A percentile compares a stretch with the other conserved stretches of the same genome.
These are phyloP conservation scores for Sphenodon punctatus DNA, from an alignment of 2,797 vertebrate species.

Conservation along the genomic window DNA sequence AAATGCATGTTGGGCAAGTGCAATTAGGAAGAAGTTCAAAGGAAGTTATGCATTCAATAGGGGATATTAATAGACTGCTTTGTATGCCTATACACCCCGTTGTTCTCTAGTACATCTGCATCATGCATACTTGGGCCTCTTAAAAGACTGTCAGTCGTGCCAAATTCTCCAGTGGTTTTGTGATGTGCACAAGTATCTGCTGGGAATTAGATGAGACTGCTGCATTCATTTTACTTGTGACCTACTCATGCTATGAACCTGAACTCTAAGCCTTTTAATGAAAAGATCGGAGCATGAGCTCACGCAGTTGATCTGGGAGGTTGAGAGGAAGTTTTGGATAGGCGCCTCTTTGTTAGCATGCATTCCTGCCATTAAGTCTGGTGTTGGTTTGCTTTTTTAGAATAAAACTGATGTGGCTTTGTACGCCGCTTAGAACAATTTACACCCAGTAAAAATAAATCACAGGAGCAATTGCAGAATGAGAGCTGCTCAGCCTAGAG, in stretches of 20 bases:
- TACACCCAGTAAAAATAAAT: not conserved
- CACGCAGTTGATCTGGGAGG: not conserved
- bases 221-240: not conserved
- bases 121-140: not conserved
- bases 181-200: not conserved
- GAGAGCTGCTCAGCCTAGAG: not conserved
- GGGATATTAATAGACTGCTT: not conserved
- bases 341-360: not conserved
- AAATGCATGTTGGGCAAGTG: constrained; percentile 8
- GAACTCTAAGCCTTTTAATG: not conserved
- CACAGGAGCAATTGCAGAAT: rapidly evolving
- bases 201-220: not conserved
- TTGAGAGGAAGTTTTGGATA: not conserved
- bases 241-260: not conserved
- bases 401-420: not conserved
- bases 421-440: not conserved
- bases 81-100: not conserved
- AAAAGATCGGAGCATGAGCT: not conserved
- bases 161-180: not conserved
- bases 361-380: not conserved
- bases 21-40: constrained; percentile 41
- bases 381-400: not conserved
- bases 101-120: not conserved
- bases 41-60: not conserved
- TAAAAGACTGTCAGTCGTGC: rapidly evolving